Base-by-base conservation (phyloP, 2,888 invertebrate species). In the Aphodius sticticus region DNA sequence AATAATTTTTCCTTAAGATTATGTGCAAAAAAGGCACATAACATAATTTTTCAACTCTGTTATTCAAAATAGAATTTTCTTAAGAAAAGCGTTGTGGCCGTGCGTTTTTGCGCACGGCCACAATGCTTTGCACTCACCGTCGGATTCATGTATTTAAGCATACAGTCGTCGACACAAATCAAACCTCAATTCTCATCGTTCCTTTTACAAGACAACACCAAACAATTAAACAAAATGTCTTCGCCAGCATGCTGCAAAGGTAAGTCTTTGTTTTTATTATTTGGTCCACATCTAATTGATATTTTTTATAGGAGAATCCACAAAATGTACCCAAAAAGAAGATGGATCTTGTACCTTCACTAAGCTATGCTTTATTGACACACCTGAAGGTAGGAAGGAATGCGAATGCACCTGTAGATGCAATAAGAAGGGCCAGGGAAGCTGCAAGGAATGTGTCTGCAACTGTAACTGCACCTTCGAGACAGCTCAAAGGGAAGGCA, bases 391-490 rank as follows among this genome's bases (percentile, higher is more conserved):
- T 69, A 81, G 81, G 70, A 76, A 77, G 72, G 77, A 76, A 16
- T 82, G 82, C 14, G 82, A 82, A 78, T 82, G 82, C 38, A 53
- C 80, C 69, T 82, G 81, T 69, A 82, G 75, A 1, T 82, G 82
- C 37, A 53, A 7, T 53, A 53, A 9, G 12, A 53, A 53, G 53
- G 69, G 69, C 14, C 69, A 16, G 15, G 77, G 76, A 6, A 75
- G 81, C 36, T 81, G 82, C 79, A 53, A 79, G 1, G 80, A 78
- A 14, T 82, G 82, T 37, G 75, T 76, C 7, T 82, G 82, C 70
- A 77, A 81, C n/a, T 81, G 81, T 69, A 53, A 80, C 16, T 82
- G 82, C 36, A 81, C 78, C 9, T 38, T 71, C 6, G 78, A 80
- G 70, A 80, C 79, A 14, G 77, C 80, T 14, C 37, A 80, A 53